A percentile compares a stretch with the other conserved stretches of the same genome.
These are phyloP conservation scores for Drosophila neonasuta DNA, from an alignment of 2,888 invertebrate genomes.

Conservation along the genomic window DNA sequence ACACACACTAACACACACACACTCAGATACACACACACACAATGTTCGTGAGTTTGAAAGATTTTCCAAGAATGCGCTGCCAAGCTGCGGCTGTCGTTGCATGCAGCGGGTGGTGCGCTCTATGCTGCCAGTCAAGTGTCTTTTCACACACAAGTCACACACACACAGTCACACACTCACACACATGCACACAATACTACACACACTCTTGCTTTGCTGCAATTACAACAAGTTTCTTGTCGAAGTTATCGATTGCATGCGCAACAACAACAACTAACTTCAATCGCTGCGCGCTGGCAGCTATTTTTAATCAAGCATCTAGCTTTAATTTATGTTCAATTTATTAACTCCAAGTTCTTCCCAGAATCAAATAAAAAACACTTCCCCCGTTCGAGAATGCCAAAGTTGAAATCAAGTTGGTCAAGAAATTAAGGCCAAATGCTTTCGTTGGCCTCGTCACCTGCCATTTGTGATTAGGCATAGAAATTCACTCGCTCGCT, in stretches of 20 bases:
- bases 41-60: slow-evolving; percentile 37
- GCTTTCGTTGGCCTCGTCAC: slow-evolving; percentile 47
- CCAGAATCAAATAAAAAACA: slow-evolving; percentile 4
- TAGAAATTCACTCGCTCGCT: slow-evolving; percentile 51
- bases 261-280: slow-evolving; percentile 7
- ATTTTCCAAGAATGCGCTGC: slow-evolving; percentile 74
- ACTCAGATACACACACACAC: slow-evolving; percentile 12
- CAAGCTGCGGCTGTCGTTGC: slow-evolving; percentile 13
- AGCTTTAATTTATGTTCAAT: slow-evolving; percentile 5
- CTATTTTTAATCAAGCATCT: neutral
- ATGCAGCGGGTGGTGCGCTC: slow-evolving; percentile 52
- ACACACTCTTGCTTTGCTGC: slow-evolving; percentile 6
- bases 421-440: slow-evolving; percentile 61
- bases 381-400: slow-evolving; percentile 48
- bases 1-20: slow-evolving; percentile 23
- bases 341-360: slow-evolving; percentile 1
- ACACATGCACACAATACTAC: neutral
- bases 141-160: slow-evolving; percentile 28
- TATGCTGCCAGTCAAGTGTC: slow-evolving; percentile 49
- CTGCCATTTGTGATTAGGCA: slow-evolving; percentile 63
- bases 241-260: slow-evolving; percentile 46
- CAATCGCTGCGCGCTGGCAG: neutral
- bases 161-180: slow-evolving; percentile 3
- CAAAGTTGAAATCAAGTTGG: slow-evolving; percentile 61
- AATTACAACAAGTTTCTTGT: slow-evolving; percentile 24